Evolutionary conservation across 92 coral and sea anemone genomes (phyloP), one percentile per base, ranked within the genome.

Genomic region (Zoanthus sociatus): DNA sequence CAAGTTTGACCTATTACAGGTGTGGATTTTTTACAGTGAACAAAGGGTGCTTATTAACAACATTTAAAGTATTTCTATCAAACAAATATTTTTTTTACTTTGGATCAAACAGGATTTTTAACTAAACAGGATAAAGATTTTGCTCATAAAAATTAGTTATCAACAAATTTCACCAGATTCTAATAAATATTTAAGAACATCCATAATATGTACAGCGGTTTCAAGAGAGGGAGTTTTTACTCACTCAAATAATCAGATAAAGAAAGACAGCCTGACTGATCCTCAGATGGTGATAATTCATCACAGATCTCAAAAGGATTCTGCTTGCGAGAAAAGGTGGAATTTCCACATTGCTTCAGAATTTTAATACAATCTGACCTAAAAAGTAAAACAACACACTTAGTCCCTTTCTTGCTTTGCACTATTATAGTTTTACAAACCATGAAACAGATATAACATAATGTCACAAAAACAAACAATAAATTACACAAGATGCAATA

Each of bases 301-400:
- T 89, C 89, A 72, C 99, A 97, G 32, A 92, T 89, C 51, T 91
- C 89, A 72, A 93, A 96, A 31, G 93, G 90, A 48, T 87, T 26
- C 16, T 83, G 48, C 60, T 56, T 88, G 71, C 78, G 48, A 10
- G 88, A 88, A 50, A 81, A 42, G 58, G 92, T 93, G 30, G 96
- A 84, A 56, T 97, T 94, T 48, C 97, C 94, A 88, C 99, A 97
- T 87, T 91, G 87, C 69, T 93, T 84, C 16, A 97, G 84, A 77
- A 97, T 94, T 44, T 94, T 88, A 31, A 97, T 82, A 86, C 99
- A 97, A 66, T 97, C 99, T 56, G 93, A 87, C 91, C 99, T 97
- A 89, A 76, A 9, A 48, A 5, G 30, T 21, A 63, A 63, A 63
- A 63, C 6, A 63, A 63, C 69, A 63, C 5, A 63, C 9, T 63